Evolutionary conservation across 2,797 vertebrate genomes (phyloP).

Genomic region (Malacoraja senta): DNA sequence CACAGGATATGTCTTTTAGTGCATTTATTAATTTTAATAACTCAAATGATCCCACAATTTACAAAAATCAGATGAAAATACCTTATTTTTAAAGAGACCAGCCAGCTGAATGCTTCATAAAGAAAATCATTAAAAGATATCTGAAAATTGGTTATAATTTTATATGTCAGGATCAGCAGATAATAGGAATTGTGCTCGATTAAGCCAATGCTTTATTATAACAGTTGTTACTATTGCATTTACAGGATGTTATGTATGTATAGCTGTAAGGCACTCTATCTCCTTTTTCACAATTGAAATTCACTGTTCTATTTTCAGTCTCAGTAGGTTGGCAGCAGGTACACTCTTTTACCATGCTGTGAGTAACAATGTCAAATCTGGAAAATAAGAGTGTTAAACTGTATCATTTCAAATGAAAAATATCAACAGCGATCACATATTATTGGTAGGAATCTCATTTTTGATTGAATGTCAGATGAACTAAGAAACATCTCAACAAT

Average conservation of each 20-base stretch:
- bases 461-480: neutral
- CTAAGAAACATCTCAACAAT: neutral
- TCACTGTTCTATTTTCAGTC: neutral
- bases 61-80: neutral
- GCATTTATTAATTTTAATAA: neutral
- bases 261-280: neutral
- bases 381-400: neutral
- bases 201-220: neutral
- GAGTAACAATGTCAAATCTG: constrained; percentile 6
- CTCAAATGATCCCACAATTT: neutral
- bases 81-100: neutral
- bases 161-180: neutral
- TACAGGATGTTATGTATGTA: neutral
- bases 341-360: constrained; percentile 5
- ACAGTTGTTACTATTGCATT: neutral
- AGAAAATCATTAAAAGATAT: neutral
- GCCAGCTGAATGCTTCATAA: neutral
- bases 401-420: neutral
- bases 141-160: neutral
- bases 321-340: neutral
- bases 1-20: neutral
- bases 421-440: no score
- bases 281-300: neutral
- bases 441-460: no score
- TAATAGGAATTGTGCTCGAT: neutral